Percentiles rank a stretch among this genome's conserved stretches.
These are phyloP conservation scores for Myanophis thanlyinensis DNA, from an alignment of 2,113 vertebrate genomes.

Conservation along the genomic window DNA sequence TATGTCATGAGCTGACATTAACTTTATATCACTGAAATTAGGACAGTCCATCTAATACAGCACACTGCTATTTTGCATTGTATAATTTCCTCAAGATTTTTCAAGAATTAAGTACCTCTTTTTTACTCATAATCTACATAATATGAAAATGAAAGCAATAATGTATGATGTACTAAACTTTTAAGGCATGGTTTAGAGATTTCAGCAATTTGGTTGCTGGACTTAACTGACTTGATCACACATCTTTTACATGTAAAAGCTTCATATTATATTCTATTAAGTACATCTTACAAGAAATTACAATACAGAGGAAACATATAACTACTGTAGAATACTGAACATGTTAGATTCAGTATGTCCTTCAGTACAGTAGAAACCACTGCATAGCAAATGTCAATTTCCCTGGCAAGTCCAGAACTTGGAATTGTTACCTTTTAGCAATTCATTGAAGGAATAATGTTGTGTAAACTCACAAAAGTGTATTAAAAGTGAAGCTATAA, in stretches of 20 bases:
- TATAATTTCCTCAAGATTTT: background rate
- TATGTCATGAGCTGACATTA: conserved; percentile 2
- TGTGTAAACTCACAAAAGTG: background rate
- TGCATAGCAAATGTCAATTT: background rate
- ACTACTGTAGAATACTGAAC: background rate
- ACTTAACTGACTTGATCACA: background rate
- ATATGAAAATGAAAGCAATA: background rate
- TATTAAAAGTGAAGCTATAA: background rate
- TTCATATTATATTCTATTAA: background rate
- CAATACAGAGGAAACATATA: background rate
- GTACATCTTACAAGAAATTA: background rate
- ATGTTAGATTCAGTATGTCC: background rate
- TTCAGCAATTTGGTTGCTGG: background rate
- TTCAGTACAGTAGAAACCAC: background rate
- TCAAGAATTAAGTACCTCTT: background rate
- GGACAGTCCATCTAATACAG: background rate
- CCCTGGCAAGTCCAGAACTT: background rate
- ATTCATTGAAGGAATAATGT: background rate
- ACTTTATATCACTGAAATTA: conserved; percentile 14
- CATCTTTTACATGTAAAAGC: background rate
- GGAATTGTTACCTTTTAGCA: background rate
- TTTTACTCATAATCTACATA: background rate
- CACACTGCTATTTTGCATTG: background rate
- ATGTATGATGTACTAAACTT: background rate
- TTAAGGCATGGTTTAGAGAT: background rate